A percentile compares a stretch with the other conserved stretches of the same genome.
These are phyloP conservation scores for Lacerta agilis DNA, from an alignment of 2,797 vertebrate species.

Conservation along the genomic window DNA sequence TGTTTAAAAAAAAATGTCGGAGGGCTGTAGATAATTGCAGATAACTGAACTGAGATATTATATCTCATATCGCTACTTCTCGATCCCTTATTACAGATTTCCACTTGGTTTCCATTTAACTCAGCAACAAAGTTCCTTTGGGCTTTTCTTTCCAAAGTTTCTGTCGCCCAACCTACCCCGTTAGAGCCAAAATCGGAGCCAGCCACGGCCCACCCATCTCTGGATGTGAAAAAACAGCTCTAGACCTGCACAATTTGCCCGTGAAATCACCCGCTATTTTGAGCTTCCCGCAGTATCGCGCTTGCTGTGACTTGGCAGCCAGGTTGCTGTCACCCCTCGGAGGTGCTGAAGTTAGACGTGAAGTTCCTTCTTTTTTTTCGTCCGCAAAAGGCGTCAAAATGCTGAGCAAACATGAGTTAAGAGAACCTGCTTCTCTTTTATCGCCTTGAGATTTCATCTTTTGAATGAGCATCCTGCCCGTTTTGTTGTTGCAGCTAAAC, in stretches of 20 bases:
- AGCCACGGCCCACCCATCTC: background rate
- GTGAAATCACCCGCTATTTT: background rate
- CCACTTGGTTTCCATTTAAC: background rate
- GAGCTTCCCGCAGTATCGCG: rapidly evolving
- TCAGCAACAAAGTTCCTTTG: background rate
- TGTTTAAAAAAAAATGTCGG: background rate
- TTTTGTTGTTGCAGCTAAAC: background rate
- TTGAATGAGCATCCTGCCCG: too few relatives aligned
- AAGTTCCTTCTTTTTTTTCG: background rate
- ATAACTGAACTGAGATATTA: background rate
- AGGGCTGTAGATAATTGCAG: too few relatives aligned
- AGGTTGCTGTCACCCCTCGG: background rate
- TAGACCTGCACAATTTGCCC: background rate
- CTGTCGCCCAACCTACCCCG: too few relatives aligned
- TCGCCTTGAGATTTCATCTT: background rate
- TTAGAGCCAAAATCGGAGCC: too few relatives aligned
- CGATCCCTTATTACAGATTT: background rate
- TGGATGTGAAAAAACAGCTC: background rate
- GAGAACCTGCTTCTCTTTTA: slow-evolving; percentile 34
- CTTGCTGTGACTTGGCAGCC: too few relatives aligned
- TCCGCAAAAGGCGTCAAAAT: too few relatives aligned
- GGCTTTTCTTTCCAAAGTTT: background rate
- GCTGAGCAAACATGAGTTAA: background rate
- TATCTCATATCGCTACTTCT: background rate
- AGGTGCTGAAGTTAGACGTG: background rate